Base-by-base conservation (phyloP, 1,140 invertebrate genomes). In the Capitella teleta region DNA sequence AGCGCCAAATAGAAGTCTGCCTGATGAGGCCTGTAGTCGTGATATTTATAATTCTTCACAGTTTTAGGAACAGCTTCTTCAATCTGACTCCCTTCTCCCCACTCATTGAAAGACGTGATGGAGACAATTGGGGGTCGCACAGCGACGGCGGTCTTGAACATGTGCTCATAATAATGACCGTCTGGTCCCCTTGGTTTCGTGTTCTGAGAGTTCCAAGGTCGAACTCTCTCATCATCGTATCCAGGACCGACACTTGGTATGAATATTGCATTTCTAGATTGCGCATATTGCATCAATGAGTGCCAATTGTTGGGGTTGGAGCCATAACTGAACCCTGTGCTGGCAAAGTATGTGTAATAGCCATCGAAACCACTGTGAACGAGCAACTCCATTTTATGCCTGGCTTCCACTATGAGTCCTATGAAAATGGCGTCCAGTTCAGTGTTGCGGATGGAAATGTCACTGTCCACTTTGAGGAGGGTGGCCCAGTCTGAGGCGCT, bases 71-170 rank as follows among this genome's bases (percentile, higher is more conserved):
- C 49, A 2, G 75, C 74, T 41, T 70, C 61, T 56, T 77, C 76
- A 47, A 77, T 74, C 57, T 77, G 76, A 12, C 74, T 76, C 5
- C 75, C 76, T 61, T 77, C 76, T 49, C 77, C 75, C 76, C 76
- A 77, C 55, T 77, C 76, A 57, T 77, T 77, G 56, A 76, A 77
- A 5, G 72, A 74, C 10, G 76, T 77, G 14, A 77, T 73, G 16
- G 70, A 71, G 23, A 77, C 50, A 24, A 73, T 55, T 30, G 52
- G 43, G 25, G 72, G 65, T 5, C 57, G 45, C 24, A 61, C 46
- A 8, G 56, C 54, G 25, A 74, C 30, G 3, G 74, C 75, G 47
- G 59, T 57, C 40, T 63, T 53, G 41, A 76, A 73, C 5, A 64
- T 57, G 18, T 57, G 46, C 38, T 57, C 57, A 47, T 76, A 77